A percentile compares a stretch with the other conserved stretches of the same genome.
Conservation (phyloP, 1,140 invertebrate genomes). For the Halictus rubicundus region DNA sequence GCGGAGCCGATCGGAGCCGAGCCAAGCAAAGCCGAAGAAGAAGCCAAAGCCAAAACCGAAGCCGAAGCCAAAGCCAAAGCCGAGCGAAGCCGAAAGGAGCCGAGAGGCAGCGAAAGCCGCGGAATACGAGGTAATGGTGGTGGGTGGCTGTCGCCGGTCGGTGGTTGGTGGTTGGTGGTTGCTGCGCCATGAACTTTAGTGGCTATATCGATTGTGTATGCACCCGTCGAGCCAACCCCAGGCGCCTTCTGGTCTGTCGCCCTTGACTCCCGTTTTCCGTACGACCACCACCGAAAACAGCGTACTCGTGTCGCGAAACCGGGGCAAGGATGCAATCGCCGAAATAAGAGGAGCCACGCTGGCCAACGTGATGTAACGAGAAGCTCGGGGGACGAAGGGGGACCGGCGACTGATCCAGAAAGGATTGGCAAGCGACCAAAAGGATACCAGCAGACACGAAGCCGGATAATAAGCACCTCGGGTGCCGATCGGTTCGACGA, state of each 20-base stretch:
- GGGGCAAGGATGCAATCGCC: neutral
- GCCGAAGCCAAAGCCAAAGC: no score
- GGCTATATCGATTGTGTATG: conserved; percentile 77
- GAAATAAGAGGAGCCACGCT: neutral
- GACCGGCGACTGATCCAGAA: no score
- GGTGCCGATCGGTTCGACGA: conserved; percentile 32
- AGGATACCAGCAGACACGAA: neutral
- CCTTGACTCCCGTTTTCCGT: conserved; percentile 72
- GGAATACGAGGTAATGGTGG: conserved; percentile 13
- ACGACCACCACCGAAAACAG: conserved; percentile 49
- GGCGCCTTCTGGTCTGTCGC: conserved; percentile 76
- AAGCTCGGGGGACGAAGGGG: no score
- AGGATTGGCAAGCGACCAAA: no score
- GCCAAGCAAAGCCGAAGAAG: neutral
- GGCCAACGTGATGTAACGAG: neutral
- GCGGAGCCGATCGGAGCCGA: neutral
- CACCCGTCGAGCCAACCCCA: conserved; percentile 63
- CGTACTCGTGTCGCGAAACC: conserved; percentile 1
- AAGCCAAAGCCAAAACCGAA: neutral
- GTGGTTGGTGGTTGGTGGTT: conserved; percentile 43
- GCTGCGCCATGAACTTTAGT: conserved; percentile 78
- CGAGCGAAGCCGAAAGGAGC: no score
- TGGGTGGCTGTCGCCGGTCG: conserved; percentile 13
- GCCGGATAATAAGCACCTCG: conserved; percentile 14
- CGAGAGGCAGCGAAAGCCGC: neutral